These are phyloP conservation scores for Pseudomyrmex pallidus DNA, from an alignment of 1,140 invertebrate genomes.

Conservation along the genomic window DNA sequence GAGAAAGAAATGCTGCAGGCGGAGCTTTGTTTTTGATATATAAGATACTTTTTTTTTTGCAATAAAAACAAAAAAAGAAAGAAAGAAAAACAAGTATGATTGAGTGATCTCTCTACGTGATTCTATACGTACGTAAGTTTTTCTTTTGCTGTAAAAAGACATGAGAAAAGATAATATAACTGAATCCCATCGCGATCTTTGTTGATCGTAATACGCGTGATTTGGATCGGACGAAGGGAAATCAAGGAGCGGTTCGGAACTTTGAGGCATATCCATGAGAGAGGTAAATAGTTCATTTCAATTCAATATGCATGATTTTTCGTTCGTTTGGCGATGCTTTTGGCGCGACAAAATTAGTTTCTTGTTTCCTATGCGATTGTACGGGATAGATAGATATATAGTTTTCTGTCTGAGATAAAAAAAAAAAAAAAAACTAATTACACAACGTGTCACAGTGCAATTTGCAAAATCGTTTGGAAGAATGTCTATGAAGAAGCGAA, in stretches of 20 bases:
- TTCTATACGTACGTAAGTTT: conserved; percentile 4
- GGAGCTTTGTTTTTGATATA: conserved; percentile 44
- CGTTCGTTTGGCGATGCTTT: background rate
- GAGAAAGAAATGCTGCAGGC: background rate
- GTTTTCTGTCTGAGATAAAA: too few species aligned
- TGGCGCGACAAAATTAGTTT: background rate
- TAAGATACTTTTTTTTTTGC: conserved; percentile 4
- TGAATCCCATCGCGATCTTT: background rate
- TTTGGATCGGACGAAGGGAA: conserved; percentile 50
- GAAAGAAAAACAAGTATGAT: conserved; percentile 34
- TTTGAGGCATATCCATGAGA: conserved; percentile 52
- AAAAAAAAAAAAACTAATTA: too few species aligned
- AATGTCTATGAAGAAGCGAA: too few species aligned
- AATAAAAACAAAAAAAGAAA: too few species aligned
- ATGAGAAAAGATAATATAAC: background rate
- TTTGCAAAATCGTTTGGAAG: too few species aligned
- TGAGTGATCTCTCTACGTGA: conserved; percentile 31
- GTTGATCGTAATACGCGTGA: background rate
- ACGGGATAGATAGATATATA: too few species aligned
- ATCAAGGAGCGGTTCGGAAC: background rate
- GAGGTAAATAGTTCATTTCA: conserved; percentile 59
- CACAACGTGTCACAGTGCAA: too few species aligned
- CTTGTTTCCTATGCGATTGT: background rate
- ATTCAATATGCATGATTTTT: conserved; percentile 18
- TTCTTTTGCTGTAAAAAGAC: background rate